Conservation (phyloP, 1,140 invertebrate genomes). For the Trinorchestia longiramus region DNA sequence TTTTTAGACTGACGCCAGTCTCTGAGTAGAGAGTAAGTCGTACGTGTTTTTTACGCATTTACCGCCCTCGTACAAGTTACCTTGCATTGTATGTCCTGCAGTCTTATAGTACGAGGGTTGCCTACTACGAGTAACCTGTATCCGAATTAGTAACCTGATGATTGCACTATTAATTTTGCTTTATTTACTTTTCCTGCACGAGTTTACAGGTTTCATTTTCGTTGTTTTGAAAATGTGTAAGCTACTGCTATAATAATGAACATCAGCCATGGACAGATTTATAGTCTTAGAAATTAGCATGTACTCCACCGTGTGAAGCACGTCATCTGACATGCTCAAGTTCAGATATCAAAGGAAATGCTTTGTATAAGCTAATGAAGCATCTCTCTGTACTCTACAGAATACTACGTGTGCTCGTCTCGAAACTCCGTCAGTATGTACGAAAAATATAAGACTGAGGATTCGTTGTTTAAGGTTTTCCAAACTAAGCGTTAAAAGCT, state of each 20-base stretch:
- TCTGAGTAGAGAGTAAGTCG: background rate
- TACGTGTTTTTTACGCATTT: background rate
- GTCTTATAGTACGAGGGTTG: background rate
- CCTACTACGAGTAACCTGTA: background rate
- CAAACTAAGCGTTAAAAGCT: background rate
- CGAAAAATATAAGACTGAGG: background rate
- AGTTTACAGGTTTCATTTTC: background rate
- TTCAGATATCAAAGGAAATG: background rate
- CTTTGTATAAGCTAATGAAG: background rate
- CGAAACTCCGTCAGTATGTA: background rate
- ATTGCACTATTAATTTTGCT: background rate
- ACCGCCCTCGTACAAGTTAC: background rate
- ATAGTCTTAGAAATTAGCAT: background rate
- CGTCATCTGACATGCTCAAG: background rate
- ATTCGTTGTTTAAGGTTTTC: background rate
- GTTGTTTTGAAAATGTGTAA: background rate
- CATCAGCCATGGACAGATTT: background rate
- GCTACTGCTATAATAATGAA: background rate
- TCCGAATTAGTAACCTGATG: background rate
- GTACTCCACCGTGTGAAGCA: background rate
- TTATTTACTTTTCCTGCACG: background rate
- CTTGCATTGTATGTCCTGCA: background rate
- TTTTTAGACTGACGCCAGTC: background rate
- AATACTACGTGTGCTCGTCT: background rate
- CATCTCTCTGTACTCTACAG: background rate